phyloP scores from a whole-genome alignment of 2,113 vertebrate genomes.

The Ictidomys tridecemlineatus region DNA sequence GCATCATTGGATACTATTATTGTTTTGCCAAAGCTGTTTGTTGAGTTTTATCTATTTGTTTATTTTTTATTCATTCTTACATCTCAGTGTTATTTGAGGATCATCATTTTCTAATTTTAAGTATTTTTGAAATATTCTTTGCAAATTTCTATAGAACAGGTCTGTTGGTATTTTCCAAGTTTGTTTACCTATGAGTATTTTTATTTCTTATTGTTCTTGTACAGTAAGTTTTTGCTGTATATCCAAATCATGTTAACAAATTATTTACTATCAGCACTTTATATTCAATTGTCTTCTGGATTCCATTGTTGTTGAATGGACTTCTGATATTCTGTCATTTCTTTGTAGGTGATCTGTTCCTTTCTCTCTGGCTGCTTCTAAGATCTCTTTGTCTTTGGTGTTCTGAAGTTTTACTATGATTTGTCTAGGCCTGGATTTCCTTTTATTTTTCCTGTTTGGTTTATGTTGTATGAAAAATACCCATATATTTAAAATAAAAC shows the following conservation, averaged over 20 bases:
- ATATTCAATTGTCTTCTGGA: conserved; percentile 1
- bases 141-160: neutral
- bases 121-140: conserved; percentile 41
- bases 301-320: conserved; percentile 26
- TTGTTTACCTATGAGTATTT: neutral
- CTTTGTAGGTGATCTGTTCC: conserved; percentile 65
- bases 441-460: conserved; percentile 44
- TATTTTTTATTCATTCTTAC: neutral
- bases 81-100: neutral
- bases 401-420: conserved; percentile 43
- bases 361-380: conserved; percentile 69
- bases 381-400: conserved; percentile 67
- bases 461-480: neutral
- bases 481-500: conserved; percentile 37
- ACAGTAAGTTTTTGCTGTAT: neutral
- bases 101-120: conserved; percentile 38
- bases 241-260: neutral
- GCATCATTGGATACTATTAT: neutral
- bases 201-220: neutral
- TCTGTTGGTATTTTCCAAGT: conserved; percentile 6
- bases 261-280: neutral
- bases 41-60: neutral
- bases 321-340: conserved; percentile 29
- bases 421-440: conserved; percentile 60
- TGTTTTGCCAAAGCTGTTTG: neutral